Percentiles rank a stretch among this genome's conserved stretches.
phyloP scores from a whole-genome alignment of 2,113 vertebrate species.

The Misgurnus anguillicaudatus region DNA sequence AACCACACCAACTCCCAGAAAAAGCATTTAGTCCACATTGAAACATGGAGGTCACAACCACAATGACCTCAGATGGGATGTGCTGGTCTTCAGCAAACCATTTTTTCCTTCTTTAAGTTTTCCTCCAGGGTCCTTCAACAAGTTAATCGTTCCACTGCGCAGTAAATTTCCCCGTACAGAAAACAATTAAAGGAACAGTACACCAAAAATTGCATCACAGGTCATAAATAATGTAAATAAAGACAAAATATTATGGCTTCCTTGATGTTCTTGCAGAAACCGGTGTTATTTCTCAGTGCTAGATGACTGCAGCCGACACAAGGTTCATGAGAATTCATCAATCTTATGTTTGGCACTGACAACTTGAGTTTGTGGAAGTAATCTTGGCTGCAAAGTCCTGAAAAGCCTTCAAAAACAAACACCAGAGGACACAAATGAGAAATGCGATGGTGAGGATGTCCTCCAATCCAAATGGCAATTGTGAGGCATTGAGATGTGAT shows the following conservation, averaged over 20 bases:
- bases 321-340: not conserved
- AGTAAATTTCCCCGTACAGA: not conserved
- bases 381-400: not conserved
- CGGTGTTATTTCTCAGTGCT: not conserved
- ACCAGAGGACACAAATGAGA: constrained; percentile 24
- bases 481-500: not conserved
- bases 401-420: constrained; percentile 34
- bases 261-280: not conserved
- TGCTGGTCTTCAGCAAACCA: not conserved
- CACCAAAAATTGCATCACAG: not conserved
- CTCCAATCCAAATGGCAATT: not conserved
- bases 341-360: not conserved
- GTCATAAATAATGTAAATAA: no score
- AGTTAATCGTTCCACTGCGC: not conserved
- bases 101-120: not conserved
- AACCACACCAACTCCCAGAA: constrained; percentile 11
- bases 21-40: constrained; percentile 11
- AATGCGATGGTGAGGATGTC: not conserved
- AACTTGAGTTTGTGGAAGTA: constrained; percentile 10
- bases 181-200: constrained; percentile 1
- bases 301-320: not conserved
- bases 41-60: not conserved
- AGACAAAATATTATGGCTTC: no score
- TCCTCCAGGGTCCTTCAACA: not conserved
- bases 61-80: not conserved